Base-by-base conservation (phyloP, 2,888 invertebrate species). In the Eilema sororculum region DNA sequence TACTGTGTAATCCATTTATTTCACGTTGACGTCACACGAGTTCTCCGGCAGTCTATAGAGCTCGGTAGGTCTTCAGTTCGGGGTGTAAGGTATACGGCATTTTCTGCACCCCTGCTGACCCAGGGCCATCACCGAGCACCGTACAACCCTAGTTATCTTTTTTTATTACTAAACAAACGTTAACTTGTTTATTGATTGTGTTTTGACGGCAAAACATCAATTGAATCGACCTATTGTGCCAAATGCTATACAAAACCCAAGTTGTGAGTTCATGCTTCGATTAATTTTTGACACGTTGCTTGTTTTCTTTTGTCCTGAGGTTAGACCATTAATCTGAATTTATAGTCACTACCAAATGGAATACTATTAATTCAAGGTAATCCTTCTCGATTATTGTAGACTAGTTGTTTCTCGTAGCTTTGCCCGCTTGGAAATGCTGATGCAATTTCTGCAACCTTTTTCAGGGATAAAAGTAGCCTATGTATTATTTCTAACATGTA, bases 191-290 rank as follows among this genome's bases (percentile, higher is more conserved):
- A 20, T 20, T 52, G 52, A n/a, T 52, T 52, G 52, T 52, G n/a
- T 52, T 52, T 52, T 52, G n/a, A 52, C 9, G 52, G 52, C 52
- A n/a, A 52, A 9, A 52, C 52, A 52, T 52, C 52, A 52, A 52
- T 52, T 52, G 52, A 52, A 52, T 52, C 52, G 20, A n/a, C n/a
- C n/a, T 52, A n/a, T 52, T 52, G 52, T 52, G n/a, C n/a, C n/a
- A 2, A n/a, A 20, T 20, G 12, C 10, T 37, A 46, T 46, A 52
- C 52, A 52, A n/a, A 52, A 52, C 9, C 0, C 2, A 52, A 20
- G 16, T n/a, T 52, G 20, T 52, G 52, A n/a, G n/a, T 52, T n/a
- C 52, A n/a, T n/a, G 8, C 52, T 52, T 52, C 20, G 16, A 20
- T 52, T 52, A 20, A 52, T 52, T 52, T 9, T n/a, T 52, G 52